Evolutionary conservation across 2,113 vertebrate species (phyloP), one percentile per base, ranked within the genome.

Genomic region (Oncorhynchus gorbuscha): DNA sequence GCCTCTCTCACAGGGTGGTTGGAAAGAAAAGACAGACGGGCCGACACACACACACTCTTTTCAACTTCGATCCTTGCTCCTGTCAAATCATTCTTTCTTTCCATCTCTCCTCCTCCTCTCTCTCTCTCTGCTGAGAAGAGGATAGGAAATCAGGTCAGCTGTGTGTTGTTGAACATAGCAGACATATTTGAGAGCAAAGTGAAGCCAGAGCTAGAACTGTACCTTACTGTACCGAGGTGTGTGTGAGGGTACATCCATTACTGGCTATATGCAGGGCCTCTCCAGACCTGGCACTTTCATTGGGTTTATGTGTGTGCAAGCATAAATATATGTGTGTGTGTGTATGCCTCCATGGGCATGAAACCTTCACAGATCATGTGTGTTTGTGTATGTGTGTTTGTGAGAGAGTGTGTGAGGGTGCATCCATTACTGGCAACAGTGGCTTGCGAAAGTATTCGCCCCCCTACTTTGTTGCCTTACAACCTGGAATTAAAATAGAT

Each of bases 111-210:
- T 48, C 55, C 58, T 14, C 32, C 32, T 35, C 72, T 65, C 75
- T 72, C 77, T 72, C 66, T 13, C 79, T 81, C 81, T 39, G 70
- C 77, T 81, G 69, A 76, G 73, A 78, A 82, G 69, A 16, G 82
- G 79, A 86, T 74, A 75, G 79, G 72, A 88, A 89, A 87, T 79
- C 87, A 85, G 90, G 88, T 90, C 89, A 88, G 81, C 83, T 71
- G 76, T 32, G 84, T 81, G 84, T 18, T 82, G 84, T 79, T 73
- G 76, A 86, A 87, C 91, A 91, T 90, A 85, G 90, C 92, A 85
- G 83, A 79, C 86, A 91, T 91, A 92, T 73, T 86, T 89, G 69
- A 77, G 81, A 88, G 74, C 77, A 72, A 75, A 75, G 76, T 14
- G 66, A 75, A 62, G 86, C 86, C 86, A 85, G 73, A 59, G 45